Conservation (phyloP, 2,888 invertebrate species). For the Steinernema carpocapsae region DNA sequence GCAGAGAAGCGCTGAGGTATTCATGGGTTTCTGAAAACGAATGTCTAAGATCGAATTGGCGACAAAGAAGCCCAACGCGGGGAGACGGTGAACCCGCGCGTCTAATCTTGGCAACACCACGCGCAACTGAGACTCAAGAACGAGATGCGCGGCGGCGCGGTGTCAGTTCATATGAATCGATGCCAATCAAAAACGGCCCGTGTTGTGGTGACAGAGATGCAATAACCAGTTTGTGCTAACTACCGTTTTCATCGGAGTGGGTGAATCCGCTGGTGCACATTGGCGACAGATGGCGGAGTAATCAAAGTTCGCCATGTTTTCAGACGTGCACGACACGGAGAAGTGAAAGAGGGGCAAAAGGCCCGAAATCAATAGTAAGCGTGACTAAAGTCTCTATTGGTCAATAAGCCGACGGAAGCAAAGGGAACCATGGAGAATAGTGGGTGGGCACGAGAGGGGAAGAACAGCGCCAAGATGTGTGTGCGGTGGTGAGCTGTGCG, state of each 20-base stretch:
- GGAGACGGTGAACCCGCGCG: neutral
- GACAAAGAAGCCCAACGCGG: neutral
- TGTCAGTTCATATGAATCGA: constrained; percentile 30
- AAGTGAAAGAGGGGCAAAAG: too few relatives aligned
- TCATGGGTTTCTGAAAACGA: neutral
- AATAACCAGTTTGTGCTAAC: constrained; percentile 24
- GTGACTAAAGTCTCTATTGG: constrained; percentile 3
- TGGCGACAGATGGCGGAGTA: neutral
- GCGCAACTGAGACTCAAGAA: neutral
- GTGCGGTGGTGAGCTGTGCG: too few relatives aligned
- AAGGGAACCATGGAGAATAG: constrained; percentile 14
- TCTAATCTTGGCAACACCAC: neutral
- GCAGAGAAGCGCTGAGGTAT: neutral
- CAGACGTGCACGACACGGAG: too few relatives aligned
- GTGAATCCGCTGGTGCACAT: too few relatives aligned
- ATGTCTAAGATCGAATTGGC: neutral
- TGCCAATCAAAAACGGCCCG: constrained; percentile 2
- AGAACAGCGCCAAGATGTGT: neutral
- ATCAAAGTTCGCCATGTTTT: neutral
- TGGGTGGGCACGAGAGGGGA: constrained; percentile 15
- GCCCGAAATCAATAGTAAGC: constrained; percentile 3
- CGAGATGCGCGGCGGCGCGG: constrained; percentile 24
- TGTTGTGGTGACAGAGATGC: constrained; percentile 9
- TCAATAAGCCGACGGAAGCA: constrained; percentile 12
- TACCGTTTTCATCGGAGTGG: too few relatives aligned